These are phyloP conservation scores for Tineola bisselliella DNA, from an alignment of 2,888 invertebrate species.

Conservation along the genomic window DNA sequence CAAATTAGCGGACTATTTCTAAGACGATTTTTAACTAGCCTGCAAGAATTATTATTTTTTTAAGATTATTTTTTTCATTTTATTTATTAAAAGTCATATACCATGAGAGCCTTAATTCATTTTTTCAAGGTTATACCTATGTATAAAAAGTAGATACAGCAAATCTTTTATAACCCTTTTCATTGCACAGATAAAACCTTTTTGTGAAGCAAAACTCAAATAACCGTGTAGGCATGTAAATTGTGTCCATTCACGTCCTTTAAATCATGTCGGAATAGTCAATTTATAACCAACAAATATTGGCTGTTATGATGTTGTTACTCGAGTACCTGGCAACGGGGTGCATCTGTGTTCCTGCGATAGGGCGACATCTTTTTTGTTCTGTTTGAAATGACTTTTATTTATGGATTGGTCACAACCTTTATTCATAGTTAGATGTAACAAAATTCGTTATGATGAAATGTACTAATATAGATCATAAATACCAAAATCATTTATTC, in stretches of 20 bases:
- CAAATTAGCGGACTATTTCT: too few species aligned
- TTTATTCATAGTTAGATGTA: neutral
- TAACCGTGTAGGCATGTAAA: neutral
- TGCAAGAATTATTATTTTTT: too few species aligned
- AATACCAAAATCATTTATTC: too few species aligned
- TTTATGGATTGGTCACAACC: neutral
- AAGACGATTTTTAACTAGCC: too few species aligned
- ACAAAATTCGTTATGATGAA: too few species aligned
- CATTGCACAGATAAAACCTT: neutral
- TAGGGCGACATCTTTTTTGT: neutral
- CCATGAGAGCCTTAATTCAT: too few species aligned
- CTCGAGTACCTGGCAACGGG: neutral
- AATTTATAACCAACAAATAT: conserved; percentile 7
- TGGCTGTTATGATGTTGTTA: neutral
- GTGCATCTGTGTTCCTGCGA: neutral
- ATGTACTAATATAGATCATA: too few species aligned
- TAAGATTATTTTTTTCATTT: too few species aligned
- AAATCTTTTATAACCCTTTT: neutral
- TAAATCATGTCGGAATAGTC: conserved; percentile 1
- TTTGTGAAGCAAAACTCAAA: neutral
- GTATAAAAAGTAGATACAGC: neutral
- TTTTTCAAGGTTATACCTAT: too few species aligned
- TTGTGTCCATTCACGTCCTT: neutral
- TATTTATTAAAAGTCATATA: too few species aligned
- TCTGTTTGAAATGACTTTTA: neutral